phyloP scores from a whole-genome alignment of 1,140 invertebrate species.

The Lordiphosa mommai region DNA sequence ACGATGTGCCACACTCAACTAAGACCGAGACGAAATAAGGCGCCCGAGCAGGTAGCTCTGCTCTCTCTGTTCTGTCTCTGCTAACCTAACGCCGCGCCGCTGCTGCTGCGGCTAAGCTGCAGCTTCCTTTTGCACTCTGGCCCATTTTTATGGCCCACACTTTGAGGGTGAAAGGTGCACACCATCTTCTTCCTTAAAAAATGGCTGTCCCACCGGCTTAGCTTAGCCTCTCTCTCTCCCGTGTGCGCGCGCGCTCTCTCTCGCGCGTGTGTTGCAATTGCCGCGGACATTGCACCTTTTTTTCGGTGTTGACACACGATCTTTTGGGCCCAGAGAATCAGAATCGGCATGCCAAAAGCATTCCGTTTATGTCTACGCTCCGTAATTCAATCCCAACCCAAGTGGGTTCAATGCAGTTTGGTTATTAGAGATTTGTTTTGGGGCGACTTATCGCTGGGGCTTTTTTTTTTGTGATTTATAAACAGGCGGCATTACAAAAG shows the following conservation, averaged over 20 bases:
- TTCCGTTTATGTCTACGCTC: conserved; percentile 70
- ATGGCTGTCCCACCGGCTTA: conserved; percentile 21
- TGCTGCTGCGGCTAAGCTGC: conserved; percentile 22
- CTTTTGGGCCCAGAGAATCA: conserved; percentile 30
- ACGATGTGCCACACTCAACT: conserved; percentile 47
- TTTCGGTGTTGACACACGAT: conserved; percentile 60
- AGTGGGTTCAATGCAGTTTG: conserved; percentile 12
- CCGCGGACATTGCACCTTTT: conserved; percentile 72
- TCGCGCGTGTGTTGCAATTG: conserved; percentile 42
- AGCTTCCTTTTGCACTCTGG: conserved; percentile 54
- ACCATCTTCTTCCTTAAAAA: conserved; percentile 8
- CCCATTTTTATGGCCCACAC: conserved; percentile 48
- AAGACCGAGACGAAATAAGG: conserved; percentile 3
- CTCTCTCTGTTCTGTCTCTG: conserved; percentile 5
- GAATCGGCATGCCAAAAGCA: conserved; percentile 51
- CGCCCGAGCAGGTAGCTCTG: conserved; percentile 18
- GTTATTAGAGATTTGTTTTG: conserved; percentile 50
- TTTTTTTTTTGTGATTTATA: conserved; percentile 49
- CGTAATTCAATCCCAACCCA: conserved; percentile 58
- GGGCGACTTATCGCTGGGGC: conserved; percentile 51
- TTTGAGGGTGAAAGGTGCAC: conserved; percentile 49
- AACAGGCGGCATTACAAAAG: conserved; percentile 57
- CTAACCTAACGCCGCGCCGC: conserved; percentile 2
- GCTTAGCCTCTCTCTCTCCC: conserved; percentile 7
- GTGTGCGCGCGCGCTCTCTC: conserved; percentile 1